phyloP scores from a whole-genome alignment of 2,888 invertebrate genomes.

The Zygothrica quintamaculata region DNA sequence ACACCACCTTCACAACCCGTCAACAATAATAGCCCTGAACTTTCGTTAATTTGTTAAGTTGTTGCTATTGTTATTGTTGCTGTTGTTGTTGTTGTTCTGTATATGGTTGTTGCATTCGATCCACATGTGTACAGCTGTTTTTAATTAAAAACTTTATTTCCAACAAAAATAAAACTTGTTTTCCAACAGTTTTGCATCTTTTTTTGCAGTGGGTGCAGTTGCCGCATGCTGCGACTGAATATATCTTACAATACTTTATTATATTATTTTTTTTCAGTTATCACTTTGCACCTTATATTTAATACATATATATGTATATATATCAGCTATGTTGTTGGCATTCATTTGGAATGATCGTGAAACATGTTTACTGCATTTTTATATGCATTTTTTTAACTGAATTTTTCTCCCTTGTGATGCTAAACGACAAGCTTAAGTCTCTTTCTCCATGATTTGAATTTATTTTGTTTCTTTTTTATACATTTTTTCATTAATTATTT shows the following conservation, averaged over 20 bases:
- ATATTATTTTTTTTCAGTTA: slow-evolving; percentile 31
- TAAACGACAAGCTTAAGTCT: slow-evolving; percentile 4
- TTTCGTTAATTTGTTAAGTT: slow-evolving; percentile 59
- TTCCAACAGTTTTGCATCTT: slow-evolving; percentile 50
- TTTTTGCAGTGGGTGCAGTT: slow-evolving; percentile 65
- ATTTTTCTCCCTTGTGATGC: slow-evolving; percentile 36
- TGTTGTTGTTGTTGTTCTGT: slow-evolving; percentile 20
- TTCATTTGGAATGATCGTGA: slow-evolving; percentile 53
- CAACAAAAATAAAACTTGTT: slow-evolving; percentile 59
- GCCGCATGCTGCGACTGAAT: slow-evolving; percentile 27
- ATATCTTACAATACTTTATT: no score
- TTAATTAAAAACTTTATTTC: slow-evolving; percentile 64
- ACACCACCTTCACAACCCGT: slow-evolving; percentile 50
- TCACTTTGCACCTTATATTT: slow-evolving; percentile 27
- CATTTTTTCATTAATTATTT: slow-evolving; percentile 41
- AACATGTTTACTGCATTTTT: slow-evolving; percentile 56
- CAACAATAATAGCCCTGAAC: slow-evolving; percentile 62
- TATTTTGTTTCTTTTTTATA: slow-evolving; percentile 17
- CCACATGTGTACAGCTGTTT: slow-evolving; percentile 63
- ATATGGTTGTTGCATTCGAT: slow-evolving; percentile 45
- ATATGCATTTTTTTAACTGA: slow-evolving; percentile 48
- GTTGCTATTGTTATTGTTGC: slow-evolving; percentile 22
- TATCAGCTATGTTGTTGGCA: slow-evolving; percentile 43
- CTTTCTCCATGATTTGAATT: slow-evolving; percentile 24
- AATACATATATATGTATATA: slow-evolving; percentile 32